phyloP scores from a whole-genome alignment of 2,113 vertebrate genomes.

The Megalops atlanticus region DNA sequence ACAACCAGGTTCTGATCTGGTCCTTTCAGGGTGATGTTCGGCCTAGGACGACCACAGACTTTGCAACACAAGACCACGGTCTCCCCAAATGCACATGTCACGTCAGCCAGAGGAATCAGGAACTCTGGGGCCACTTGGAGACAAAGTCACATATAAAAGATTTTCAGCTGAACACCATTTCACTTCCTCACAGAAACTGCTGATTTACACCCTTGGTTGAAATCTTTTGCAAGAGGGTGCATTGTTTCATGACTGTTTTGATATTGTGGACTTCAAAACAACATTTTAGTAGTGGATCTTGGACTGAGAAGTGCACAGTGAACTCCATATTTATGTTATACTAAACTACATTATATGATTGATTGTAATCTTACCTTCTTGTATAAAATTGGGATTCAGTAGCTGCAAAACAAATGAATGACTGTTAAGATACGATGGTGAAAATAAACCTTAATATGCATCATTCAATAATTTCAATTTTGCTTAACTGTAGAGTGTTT shows the following conservation, averaged over 20 bases:
- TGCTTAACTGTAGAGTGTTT: background rate
- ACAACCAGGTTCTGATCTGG: conserved; percentile 89
- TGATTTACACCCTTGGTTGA: background rate
- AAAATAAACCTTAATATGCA: background rate
- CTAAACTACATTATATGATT: background rate
- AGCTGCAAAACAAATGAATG: conserved; percentile 79
- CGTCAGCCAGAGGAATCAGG: conserved; percentile 86
- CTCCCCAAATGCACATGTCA: conserved; percentile 91
- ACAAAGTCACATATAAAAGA: conserved; percentile 5
- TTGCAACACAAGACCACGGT: conserved; percentile 95
- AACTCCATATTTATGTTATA: background rate
- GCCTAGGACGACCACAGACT: conserved; percentile 93
- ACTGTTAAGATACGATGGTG: conserved; percentile 16
- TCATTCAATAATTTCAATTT: background rate
- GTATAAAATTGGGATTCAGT: conserved; percentile 99
- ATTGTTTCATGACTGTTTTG: background rate
- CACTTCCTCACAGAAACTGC: background rate
- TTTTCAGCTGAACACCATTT: background rate
- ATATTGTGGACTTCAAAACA: background rate
- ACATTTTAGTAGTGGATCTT: background rate
- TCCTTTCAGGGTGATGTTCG: conserved; percentile 87
- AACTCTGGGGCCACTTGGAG: conserved; percentile 92
- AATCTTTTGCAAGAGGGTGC: background rate
- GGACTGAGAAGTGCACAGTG: background rate
- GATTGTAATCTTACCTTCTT: conserved; percentile 86